phyloP scores from a whole-genome alignment of 2,113 vertebrate genomes.

The Muntiacus muntjak region DNA sequence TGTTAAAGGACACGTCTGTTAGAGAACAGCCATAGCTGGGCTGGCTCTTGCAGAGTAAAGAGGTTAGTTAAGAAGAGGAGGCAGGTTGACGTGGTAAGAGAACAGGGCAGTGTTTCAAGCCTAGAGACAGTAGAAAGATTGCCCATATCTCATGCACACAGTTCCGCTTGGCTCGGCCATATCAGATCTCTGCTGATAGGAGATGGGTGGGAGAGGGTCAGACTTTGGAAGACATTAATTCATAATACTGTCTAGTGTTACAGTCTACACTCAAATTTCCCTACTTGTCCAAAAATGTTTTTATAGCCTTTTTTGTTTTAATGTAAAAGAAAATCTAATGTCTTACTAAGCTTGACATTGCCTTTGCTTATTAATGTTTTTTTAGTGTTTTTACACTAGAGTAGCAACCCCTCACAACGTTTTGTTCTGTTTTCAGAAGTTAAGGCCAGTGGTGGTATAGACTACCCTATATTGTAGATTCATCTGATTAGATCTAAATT shows the following conservation, averaged over 20 bases:
- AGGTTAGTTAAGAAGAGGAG: background rate
- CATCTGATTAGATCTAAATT: background rate
- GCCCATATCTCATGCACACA: background rate
- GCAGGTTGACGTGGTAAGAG: background rate
- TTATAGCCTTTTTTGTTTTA: slow-evolving; percentile 5
- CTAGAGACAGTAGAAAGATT: background rate
- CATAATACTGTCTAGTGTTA: background rate
- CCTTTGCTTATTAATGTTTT: background rate
- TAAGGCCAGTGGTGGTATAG: background rate
- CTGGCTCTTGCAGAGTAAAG: background rate
- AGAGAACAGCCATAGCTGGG: background rate
- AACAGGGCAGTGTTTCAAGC: background rate
- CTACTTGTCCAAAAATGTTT: background rate
- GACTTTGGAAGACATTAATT: background rate
- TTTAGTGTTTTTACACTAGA: background rate
- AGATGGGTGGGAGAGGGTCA: background rate
- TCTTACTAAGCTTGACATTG: background rate
- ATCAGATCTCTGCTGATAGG: background rate
- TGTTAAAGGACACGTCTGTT: background rate
- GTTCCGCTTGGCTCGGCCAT: background rate
- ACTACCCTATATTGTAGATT: background rate
- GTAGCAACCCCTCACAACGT: background rate
- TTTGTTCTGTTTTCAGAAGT: background rate
- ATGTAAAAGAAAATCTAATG: background rate
- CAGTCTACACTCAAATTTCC: background rate